Base-by-base conservation (phyloP, 2,888 invertebrate species). In the Ormyrus rosae region DNA sequence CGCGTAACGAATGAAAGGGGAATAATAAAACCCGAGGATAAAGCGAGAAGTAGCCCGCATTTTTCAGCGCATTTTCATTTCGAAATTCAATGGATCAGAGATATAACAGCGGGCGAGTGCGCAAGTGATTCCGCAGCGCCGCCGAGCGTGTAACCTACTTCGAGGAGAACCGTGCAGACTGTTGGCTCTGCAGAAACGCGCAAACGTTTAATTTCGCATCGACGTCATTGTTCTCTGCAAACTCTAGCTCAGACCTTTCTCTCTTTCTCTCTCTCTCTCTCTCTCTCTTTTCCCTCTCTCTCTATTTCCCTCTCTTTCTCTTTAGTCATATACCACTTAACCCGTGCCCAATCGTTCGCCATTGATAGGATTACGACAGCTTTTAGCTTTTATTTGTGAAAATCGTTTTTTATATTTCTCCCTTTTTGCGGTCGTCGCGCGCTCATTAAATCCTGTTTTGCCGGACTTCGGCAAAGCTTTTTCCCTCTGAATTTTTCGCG, bases 61-160 rank as follows among this genome's bases (percentile, higher is more conserved):
- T 69, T 71, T 71, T 58, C 51, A 58, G 19, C 13, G 11, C 7
- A 58, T 56, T 77, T 65, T 79, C 68, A 61, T 67, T 65, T 34
- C 46, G 7, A 48, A 70, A 75, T 70, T 80, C 46, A 65, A 70
- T 65, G 65, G 60, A 55, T 48, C 60, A 48, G 61, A 0, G 60
- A 8, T 73, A 73, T 73, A 79, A 73, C 73, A 53, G 73, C 64
- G 34, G 34, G 34, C 1, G 34, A 34, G 34, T 34, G 69, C 73
- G 58, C 63, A 81, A 81, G 58, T 69, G 64, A 69, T 77, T 75
- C 67, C 70, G 70, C 67, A 60, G 64, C 65, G 74, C 71, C 75
- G 77, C 73, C 73, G 69, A 73, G 79, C 81, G 80, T 77, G 81
- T 83, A 83, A 85, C 84, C 83, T 75, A 85, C 71, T 83, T 84